A percentile compares a stretch with the other conserved stretches of the same genome.
phyloP scores from a whole-genome alignment of 2,797 vertebrate species.

The Megaceryle alcyon region DNA sequence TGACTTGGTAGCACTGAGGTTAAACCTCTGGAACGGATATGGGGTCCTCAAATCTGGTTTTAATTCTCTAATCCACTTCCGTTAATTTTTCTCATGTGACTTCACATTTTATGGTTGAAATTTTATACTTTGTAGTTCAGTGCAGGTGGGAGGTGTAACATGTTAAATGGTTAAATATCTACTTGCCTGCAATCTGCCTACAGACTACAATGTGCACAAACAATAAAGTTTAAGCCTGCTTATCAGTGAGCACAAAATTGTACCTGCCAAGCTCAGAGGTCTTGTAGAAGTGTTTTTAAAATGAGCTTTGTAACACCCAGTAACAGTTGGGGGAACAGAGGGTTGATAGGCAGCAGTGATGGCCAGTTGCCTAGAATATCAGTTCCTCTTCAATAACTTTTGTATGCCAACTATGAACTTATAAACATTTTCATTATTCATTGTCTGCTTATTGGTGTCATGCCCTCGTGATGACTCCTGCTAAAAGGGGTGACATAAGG shows the following conservation, averaged over 20 bases:
- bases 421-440: constrained; percentile 76
- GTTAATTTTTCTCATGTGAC: constrained; percentile 8
- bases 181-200: not conserved
- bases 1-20: not conserved
- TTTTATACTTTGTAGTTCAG: not conserved
- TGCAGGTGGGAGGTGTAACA: not conserved
- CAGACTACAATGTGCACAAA: not conserved
- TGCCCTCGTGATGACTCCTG: constrained; percentile 71
- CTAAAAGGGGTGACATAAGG: constrained; percentile 79
- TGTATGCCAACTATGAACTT: constrained; percentile 71
- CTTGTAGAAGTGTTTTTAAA: not conserved
- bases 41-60: not conserved
- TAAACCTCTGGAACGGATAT: not conserved
- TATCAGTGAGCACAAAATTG: not conserved
- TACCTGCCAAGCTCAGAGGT: not conserved
- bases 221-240: not conserved
- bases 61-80: constrained; percentile 27
- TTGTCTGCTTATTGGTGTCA: constrained; percentile 75
- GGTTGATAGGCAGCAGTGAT: constrained; percentile 16
- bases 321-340: constrained; percentile 7
- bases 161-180: not conserved
- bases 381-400: constrained; percentile 72
- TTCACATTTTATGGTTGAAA: constrained; percentile 9
- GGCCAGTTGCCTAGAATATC: constrained; percentile 64
- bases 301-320: not conserved